These are phyloP conservation scores for Seriola quinqueradiata DNA, from an alignment of 2,113 vertebrate species.

Conservation along the genomic window DNA sequence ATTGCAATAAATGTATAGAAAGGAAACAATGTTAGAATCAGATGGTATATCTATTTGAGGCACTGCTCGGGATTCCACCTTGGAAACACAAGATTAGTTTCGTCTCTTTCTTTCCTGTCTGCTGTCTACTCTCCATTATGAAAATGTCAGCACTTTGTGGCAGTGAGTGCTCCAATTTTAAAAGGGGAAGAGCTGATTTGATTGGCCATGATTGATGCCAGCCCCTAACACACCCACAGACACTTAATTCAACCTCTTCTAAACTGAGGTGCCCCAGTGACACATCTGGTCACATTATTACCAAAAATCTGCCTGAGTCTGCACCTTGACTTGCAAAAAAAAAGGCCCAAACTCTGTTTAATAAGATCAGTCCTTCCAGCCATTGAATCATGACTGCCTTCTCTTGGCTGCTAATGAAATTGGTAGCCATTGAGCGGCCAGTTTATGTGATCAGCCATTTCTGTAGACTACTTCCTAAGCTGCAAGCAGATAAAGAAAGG, in stretches of 20 bases:
- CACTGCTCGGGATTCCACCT: conserved; percentile 1
- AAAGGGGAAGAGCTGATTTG: conserved; percentile 41
- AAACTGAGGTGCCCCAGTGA: conserved; percentile 28
- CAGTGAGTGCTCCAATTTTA: conserved; percentile 27
- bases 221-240: conserved; percentile 30
- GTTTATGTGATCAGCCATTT: conserved; percentile 60
- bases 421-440: conserved; percentile 72
- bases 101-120: background rate
- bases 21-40: background rate
- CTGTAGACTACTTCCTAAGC: conserved; percentile 46
- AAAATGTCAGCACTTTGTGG: conserved; percentile 46
- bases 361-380: conserved; percentile 72
- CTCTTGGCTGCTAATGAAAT: conserved; percentile 75
- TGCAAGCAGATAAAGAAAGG: conserved; percentile 54
- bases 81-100: conserved; percentile 5
- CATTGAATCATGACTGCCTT: conserved; percentile 61
- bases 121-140: conserved; percentile 17
- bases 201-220: conserved; percentile 47
- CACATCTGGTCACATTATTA: conserved; percentile 34
- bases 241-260: conserved; percentile 39
- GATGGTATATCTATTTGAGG: conserved; percentile 10
- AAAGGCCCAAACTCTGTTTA: conserved; percentile 56
- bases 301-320: conserved; percentile 46
- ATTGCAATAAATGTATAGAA: no score
- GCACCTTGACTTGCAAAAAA: conserved; percentile 18